Conservation (phyloP, 2,113 vertebrate genomes). For the Oryzias woworae region DNA sequence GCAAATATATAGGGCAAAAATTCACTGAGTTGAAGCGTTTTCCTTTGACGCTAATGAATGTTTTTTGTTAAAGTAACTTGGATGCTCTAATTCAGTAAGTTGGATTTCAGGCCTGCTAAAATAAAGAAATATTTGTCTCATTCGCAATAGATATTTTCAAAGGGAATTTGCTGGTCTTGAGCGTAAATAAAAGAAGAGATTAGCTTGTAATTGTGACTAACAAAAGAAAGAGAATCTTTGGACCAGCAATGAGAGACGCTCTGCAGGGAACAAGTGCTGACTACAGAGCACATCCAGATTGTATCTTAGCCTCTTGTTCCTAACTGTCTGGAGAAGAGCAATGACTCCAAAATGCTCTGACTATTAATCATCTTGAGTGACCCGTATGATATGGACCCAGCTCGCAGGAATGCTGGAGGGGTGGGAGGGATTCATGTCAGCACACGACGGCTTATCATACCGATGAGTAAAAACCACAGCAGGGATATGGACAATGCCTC, state of each 20-base stretch:
- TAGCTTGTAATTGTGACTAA: background rate
- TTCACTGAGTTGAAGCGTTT: too few relatives aligned
- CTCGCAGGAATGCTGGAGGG: constrained; percentile 35
- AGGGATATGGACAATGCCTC: constrained; percentile 3
- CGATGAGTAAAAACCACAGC: constrained; percentile 31
- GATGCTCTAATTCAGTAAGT: too few relatives aligned
- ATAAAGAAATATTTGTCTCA: too few relatives aligned
- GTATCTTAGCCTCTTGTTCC: constrained; percentile 52
- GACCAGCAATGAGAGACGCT: constrained; percentile 14
- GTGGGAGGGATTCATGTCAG: constrained; percentile 40
- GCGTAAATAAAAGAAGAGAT: too few relatives aligned
- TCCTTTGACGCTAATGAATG: too few relatives aligned
- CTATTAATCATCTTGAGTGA: constrained; percentile 65
- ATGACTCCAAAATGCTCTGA: constrained; percentile 59
- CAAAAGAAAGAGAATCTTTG: background rate
- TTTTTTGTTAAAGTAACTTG: too few relatives aligned
- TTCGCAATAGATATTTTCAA: too few relatives aligned
- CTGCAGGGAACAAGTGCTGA: constrained; percentile 50
- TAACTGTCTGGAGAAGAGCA: constrained; percentile 49
- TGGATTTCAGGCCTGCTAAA: too few relatives aligned
- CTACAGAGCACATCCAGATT: constrained; percentile 58
- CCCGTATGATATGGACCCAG: constrained; percentile 57
- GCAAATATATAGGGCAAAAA: too few relatives aligned
- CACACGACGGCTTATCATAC: constrained; percentile 37
- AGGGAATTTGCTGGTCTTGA: too few relatives aligned